Evolutionary conservation across 2,888 invertebrate genomes (phyloP).

Genomic region (Listrodromus nycthemerus): DNA sequence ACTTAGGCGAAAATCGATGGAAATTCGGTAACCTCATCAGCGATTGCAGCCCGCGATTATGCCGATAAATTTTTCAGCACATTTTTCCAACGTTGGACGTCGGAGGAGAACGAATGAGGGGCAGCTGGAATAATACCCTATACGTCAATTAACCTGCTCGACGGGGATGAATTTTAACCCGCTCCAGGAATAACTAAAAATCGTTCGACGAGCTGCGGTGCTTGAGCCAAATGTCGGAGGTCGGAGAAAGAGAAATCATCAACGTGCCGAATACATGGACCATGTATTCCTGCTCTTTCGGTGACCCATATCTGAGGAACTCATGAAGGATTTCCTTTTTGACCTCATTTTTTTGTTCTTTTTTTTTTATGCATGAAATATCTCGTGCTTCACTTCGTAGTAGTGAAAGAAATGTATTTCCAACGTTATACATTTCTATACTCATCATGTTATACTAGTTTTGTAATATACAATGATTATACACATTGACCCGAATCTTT

Average conservation of each 20-base stretch:
- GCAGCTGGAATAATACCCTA: neutral
- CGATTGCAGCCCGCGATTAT: conserved; percentile 18
- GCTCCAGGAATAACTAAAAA: conserved; percentile 41
- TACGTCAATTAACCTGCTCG: neutral
- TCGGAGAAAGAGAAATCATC: neutral
- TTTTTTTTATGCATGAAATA: neutral
- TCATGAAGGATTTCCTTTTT: neutral
- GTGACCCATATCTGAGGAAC: conserved; percentile 29
- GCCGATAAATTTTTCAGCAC: conserved; percentile 48
- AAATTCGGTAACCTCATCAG: neutral
- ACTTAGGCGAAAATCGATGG: neutral
- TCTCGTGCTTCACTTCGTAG: too few species aligned
- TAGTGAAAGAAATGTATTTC: too few species aligned
- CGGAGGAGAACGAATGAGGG: neutral
- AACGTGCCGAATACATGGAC: conserved; percentile 11
- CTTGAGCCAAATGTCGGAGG: conserved; percentile 30
- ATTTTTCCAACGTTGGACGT: conserved; percentile 22
- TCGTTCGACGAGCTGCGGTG: conserved; percentile 11
- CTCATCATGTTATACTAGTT: too few species aligned
- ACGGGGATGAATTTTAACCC: conserved; percentile 8
- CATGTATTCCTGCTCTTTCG: conserved; percentile 5
- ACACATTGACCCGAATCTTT: neutral
- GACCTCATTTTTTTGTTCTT: neutral
- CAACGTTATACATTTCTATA: too few species aligned
- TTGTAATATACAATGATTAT: too few species aligned